These are phyloP conservation scores for Nephrotoma appendiculata DNA, from an alignment of 2,888 invertebrate genomes.

Conservation along the genomic window DNA sequence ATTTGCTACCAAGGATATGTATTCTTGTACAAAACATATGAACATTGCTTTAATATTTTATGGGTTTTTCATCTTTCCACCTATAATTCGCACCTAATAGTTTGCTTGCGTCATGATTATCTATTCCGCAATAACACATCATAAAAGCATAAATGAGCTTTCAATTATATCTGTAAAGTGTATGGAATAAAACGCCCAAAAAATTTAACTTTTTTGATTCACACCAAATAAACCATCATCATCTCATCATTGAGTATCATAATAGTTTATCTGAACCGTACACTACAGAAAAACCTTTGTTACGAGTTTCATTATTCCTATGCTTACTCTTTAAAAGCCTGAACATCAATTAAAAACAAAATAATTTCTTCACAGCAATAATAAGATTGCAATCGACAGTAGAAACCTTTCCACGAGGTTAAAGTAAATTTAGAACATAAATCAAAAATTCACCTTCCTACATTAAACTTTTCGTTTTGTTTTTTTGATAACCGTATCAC, in stretches of 20 bases:
- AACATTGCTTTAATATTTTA: no score
- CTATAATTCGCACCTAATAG: no score
- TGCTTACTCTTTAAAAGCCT: background rate
- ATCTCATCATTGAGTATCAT: background rate
- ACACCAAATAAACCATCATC: background rate
- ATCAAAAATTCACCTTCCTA: background rate
- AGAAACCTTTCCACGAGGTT: background rate
- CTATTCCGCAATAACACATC: no score
- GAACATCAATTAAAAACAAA: background rate
- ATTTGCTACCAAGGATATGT: no score
- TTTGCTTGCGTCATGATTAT: no score
- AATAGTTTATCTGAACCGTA: background rate
- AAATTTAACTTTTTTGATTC: background rate
- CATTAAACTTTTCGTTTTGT: background rate
- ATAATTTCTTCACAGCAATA: background rate
- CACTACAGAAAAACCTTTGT: background rate
- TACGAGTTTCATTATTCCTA: background rate
- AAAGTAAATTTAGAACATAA: background rate
- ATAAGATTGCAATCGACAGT: background rate
- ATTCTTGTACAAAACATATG: no score
- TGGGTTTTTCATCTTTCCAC: no score
- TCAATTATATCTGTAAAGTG: no score
- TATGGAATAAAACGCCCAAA: background rate
- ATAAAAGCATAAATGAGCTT: no score
- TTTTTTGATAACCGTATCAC: background rate